phyloP scores from a whole-genome alignment of 2,113 vertebrate genomes.

The Phylloscopus whistleri region DNA sequence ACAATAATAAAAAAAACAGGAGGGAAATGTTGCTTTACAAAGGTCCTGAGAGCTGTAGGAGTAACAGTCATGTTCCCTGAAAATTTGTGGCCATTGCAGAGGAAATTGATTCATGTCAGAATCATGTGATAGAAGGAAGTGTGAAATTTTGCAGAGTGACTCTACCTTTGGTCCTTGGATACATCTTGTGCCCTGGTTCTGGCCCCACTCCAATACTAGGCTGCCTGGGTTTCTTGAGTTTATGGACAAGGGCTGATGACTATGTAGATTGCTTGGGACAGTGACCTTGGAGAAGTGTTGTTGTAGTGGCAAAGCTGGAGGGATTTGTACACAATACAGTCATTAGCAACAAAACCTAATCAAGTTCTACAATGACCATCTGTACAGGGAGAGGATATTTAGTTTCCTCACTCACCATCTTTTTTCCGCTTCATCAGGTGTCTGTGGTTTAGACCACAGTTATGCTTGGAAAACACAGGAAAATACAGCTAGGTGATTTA shows the following conservation, averaged over 20 bases:
- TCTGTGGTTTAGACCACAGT: background rate
- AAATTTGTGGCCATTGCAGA: background rate
- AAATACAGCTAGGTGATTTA: background rate
- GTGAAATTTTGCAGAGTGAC: background rate
- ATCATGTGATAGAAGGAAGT: background rate
- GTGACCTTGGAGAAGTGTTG: background rate
- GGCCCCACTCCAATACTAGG: background rate
- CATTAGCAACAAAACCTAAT: background rate
- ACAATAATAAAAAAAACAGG: background rate
- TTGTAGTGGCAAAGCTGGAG: background rate
- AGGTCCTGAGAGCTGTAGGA: background rate
- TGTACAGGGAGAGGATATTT: background rate
- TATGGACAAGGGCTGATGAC: background rate
- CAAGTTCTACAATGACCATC: background rate
- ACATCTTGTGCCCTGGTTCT: accelerated
- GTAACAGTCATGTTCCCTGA: background rate
- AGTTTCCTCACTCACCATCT: background rate
- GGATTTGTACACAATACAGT: background rate
- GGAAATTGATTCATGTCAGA: background rate
- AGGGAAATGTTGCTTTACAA: background rate
- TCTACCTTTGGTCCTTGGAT: background rate
- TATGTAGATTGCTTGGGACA: background rate
- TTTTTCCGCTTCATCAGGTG: background rate
- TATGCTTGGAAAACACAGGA: background rate
- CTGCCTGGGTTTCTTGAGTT: background rate